phyloP scores from a whole-genome alignment of 2,888 invertebrate species.

The Noctua pronuba region DNA sequence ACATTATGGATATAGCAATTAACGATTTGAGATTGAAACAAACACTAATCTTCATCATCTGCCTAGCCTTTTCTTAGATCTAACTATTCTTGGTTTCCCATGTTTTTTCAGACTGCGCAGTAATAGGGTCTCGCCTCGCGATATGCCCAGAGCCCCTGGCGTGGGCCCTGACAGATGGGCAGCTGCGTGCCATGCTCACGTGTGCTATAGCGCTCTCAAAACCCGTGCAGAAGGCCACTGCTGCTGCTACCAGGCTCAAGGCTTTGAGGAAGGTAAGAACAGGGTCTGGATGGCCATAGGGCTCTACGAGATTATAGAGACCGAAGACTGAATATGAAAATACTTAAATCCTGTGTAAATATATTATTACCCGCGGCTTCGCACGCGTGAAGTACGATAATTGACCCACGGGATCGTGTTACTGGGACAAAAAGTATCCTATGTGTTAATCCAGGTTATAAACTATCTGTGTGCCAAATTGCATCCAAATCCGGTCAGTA shows the following conservation, averaged over 20 bases:
- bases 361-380: background rate
- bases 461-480: no score
- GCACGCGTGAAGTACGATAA: no score
- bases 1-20: no score
- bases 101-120: constrained; percentile 94
- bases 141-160: constrained; percentile 98
- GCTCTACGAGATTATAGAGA: background rate
- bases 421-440: no score
- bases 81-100: background rate
- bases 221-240: constrained; percentile 94
- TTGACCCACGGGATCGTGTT: no score
- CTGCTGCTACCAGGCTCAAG: constrained; percentile 95
- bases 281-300: background rate
- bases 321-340: background rate
- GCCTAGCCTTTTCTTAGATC: no score
- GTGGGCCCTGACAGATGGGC: constrained; percentile 99
- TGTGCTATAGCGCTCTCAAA: constrained; percentile 96
- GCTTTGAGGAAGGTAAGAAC: constrained; percentile 94
- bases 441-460: no score
- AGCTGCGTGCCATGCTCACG: constrained; percentile 97
- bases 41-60: no score
- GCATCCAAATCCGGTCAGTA: no score
- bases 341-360: background rate
- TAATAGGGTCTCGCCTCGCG: constrained; percentile 97
- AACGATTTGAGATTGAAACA: no score